Base-by-base conservation (phyloP, 1,140 invertebrate species). In the Euglossa dilemma region DNA sequence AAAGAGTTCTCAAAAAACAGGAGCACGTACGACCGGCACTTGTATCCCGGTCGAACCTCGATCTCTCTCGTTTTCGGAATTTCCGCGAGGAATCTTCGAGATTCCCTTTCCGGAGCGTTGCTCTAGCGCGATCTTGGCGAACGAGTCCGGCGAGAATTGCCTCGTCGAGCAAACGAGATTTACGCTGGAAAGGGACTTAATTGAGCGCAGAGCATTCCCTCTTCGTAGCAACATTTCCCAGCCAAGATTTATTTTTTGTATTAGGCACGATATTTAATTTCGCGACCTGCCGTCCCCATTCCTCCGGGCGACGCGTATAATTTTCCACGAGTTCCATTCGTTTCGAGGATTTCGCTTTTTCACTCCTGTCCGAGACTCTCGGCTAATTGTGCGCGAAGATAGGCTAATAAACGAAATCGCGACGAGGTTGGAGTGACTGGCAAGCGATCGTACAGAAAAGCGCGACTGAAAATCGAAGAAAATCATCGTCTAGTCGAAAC, bases 91-190 rank as follows among this genome's bases (percentile, higher is more conserved):
- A 23, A 71, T 25, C 57, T 54, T 57, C 9, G 6, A 20, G 43
- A 66, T 23, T 25, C 69, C 63, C 45, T 63, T 28, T 28, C 47
- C 8, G 63, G 67, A 67, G 82, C 56, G 67, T 73, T 76, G 61
- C 69, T 76, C 56, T 11, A 36, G 20, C 69, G 64, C 50, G 66
- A 69, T 64, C 74, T 70, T 52, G 50, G 74, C 45, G 83, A 86
- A 86, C 79, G 86, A 87, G 80, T 74, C 73, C 67, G n/a, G 20
- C 57, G 47, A 70, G 76, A 86, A 83, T 83, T 86, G 59, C 75
- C 59, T 75, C n/a, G 36, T 47, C 56, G 47, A 25, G 69, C 14
- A 86, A 87, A 86, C 47, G 36, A 47, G 74, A 73, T 87, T 87
- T 83, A 12, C 74, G 45, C 18, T 47, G 74, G 70, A 86, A 86